Evolutionary conservation across 2,797 vertebrate genomes (phyloP), one percentile per base, ranked within the genome.

Genomic region (Mastacembelus armatus): DNA sequence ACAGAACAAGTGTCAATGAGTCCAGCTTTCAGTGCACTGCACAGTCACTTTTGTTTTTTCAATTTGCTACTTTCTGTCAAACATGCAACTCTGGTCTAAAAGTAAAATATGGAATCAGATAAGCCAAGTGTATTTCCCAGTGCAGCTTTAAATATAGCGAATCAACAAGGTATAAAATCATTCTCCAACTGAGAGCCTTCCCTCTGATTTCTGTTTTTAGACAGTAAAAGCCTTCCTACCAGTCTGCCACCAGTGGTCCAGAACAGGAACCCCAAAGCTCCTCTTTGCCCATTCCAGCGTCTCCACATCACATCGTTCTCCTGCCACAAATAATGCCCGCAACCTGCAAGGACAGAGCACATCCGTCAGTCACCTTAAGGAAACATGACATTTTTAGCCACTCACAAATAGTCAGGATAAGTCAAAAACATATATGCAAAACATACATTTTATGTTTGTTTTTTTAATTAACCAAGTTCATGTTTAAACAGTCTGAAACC

Each of bases 201-300:
- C 21, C 12, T 57, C 16, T 14, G 21, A 36, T n/a, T 67, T 33
- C 18, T 4, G 4, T 55, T 14, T 35, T 56, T 15, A 33, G 0
- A 71, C 19, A 57, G 16, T 14, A 12, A 21, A 65, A 11, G 1
- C 1, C 39, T 11, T 71, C 94, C 92, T 88, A 99, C 98, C 97
- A 3, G 98, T 99, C 89, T 99, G 98, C 98, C 98, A 99, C 98
- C 98, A 99, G 77, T 99, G 98, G 89, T 99, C 98, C 84, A 99
- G 90, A 49, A 98, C 95, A 6, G 98, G 97, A 29, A 97, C 97
- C 30, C 90, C 92, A 80, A 99, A 98, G 79, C 88, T 90, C 66
- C 60, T 92, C 91, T 96, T 98, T 44, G 97, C 94, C 98, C 98
- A 99, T 40, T 97, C 90, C 39, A 99, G 85, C 0, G 97, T 99